Conservation (phyloP, 2,113 vertebrate genomes). For the Oriolus oriolus region DNA sequence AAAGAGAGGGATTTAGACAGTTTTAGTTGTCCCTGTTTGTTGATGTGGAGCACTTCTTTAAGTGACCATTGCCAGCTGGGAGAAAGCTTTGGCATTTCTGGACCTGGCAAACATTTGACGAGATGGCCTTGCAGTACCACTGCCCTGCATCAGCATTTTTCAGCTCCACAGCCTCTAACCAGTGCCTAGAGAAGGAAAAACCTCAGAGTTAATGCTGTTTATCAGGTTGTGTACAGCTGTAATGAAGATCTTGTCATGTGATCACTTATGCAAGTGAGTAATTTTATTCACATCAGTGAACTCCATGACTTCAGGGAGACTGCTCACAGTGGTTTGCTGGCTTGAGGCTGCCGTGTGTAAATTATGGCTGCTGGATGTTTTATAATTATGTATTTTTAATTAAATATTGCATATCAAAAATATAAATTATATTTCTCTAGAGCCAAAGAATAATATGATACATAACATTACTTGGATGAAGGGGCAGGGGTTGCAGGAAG, state of each 20-base stretch:
- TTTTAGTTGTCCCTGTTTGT: not conserved
- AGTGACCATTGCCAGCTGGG: accelerated
- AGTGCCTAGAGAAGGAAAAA: not conserved
- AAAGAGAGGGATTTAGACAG: not conserved
- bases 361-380: conserved; percentile 5
- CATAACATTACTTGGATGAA: conserved; percentile 4
- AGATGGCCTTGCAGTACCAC: not conserved
- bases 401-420: conserved; percentile 49
- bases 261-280: not conserved
- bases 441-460: not conserved
- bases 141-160: accelerated
- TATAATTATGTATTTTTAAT: conserved; percentile 28
- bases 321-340: not conserved
- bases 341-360: not conserved
- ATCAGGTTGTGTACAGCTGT: not conserved
- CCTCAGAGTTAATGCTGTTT: not conserved
- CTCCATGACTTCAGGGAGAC: not conserved
- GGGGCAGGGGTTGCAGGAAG: conserved; percentile 41
- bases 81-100: not conserved
- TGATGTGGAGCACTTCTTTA: not conserved
- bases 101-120: not conserved
- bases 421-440: conserved; percentile 1
- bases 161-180: not conserved
- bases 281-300: not conserved
- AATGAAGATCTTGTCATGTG: not conserved